Percentiles rank a stretch among this genome's conserved stretches.
Conservation (phyloP, 2,888 invertebrate species). For the Ectropis crepuscularia region DNA sequence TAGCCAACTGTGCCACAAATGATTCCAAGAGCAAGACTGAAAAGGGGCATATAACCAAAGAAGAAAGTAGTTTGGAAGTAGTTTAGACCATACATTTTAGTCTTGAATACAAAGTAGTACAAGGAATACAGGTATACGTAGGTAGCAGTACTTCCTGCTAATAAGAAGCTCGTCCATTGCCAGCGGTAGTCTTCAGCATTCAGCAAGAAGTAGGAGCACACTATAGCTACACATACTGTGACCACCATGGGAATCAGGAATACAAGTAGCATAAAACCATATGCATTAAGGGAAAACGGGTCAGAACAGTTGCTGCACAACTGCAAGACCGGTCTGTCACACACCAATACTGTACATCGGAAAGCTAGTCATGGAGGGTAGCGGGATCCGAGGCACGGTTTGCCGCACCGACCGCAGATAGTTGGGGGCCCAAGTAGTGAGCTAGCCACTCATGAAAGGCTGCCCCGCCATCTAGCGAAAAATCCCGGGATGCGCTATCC, state of each 20-base stretch:
- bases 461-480: too few relatives aligned
- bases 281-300: too few relatives aligned
- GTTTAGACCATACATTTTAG: conserved; percentile 99
- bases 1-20: conserved; percentile 99
- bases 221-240: conserved; percentile 99
- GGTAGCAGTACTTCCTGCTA: conserved; percentile 97
- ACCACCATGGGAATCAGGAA: conserved; percentile 98
- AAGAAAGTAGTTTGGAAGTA: conserved; percentile 99
- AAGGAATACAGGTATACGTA: conserved; percentile 99
- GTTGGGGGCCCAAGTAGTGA: too few relatives aligned
- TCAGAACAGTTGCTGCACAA: too few relatives aligned
- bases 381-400: too few relatives aligned
- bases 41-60: conserved; percentile 99
- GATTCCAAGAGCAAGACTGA: conserved; percentile 97
- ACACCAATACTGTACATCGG: too few relatives aligned
- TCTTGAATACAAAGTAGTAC: conserved; percentile 99
- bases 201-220: conserved; percentile 99
- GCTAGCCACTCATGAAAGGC: too few relatives aligned
- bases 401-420: too few relatives aligned
- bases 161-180: conserved; percentile 99
- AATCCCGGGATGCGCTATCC: too few relatives aligned
- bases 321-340: too few relatives aligned
- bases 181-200: conserved; percentile 99
- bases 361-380: too few relatives aligned
- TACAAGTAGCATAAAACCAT: conserved; percentile 99